Percentiles rank a stretch among this genome's conserved stretches.
phyloP scores from a whole-genome alignment of 1,140 invertebrate genomes.

The Drosophila baimaii region DNA sequence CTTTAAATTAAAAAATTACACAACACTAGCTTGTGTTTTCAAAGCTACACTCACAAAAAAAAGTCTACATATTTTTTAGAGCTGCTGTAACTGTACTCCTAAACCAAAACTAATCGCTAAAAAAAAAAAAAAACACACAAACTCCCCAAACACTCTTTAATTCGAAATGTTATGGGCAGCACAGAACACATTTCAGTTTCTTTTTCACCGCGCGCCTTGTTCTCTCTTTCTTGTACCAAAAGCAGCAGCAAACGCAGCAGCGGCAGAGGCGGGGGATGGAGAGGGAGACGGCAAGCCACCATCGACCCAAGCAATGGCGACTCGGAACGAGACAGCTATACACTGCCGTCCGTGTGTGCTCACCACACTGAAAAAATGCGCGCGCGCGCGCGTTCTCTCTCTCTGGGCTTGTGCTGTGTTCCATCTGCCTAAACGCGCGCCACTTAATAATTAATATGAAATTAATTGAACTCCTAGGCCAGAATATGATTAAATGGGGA shows the following conservation, averaged over 20 bases:
- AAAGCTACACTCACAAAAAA: slow-evolving; percentile 6
- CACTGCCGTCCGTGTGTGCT: slow-evolving; percentile 2
- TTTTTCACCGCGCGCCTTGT: slow-evolving; percentile 24
- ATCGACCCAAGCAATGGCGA: slow-evolving; percentile 35
- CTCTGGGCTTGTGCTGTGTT: slow-evolving; percentile 10
- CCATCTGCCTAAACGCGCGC: slow-evolving; percentile 53
- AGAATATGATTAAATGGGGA: slow-evolving; percentile 6
- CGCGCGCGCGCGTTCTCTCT: slow-evolving; percentile 41
- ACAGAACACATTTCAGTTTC: slow-evolving; percentile 18
- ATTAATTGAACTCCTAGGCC: slow-evolving; percentile 32
- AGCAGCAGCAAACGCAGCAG: slow-evolving; percentile 7
- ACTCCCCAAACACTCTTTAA: slow-evolving; percentile 9
- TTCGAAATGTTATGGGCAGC: slow-evolving; percentile 19
- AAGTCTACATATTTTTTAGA: slow-evolving; percentile 1
- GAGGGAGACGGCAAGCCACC: slow-evolving; percentile 33
- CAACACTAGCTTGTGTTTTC: not conserved
- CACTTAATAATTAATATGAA: slow-evolving; percentile 57
- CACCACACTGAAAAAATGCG: slow-evolving; percentile 42
- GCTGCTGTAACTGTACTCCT: slow-evolving; percentile 16
- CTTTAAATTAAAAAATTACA: too few relatives aligned
- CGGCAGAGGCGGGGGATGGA: too few relatives aligned
- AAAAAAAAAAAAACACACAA: not conserved
- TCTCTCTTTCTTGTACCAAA: slow-evolving; percentile 17
- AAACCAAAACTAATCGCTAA: not conserved
- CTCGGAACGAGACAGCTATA: slow-evolving; percentile 58